A percentile compares a stretch with the other conserved stretches of the same genome.
Evolutionary conservation across 1,140 invertebrate species (phyloP).

Genomic region (Helicorthomorpha holstii): DNA sequence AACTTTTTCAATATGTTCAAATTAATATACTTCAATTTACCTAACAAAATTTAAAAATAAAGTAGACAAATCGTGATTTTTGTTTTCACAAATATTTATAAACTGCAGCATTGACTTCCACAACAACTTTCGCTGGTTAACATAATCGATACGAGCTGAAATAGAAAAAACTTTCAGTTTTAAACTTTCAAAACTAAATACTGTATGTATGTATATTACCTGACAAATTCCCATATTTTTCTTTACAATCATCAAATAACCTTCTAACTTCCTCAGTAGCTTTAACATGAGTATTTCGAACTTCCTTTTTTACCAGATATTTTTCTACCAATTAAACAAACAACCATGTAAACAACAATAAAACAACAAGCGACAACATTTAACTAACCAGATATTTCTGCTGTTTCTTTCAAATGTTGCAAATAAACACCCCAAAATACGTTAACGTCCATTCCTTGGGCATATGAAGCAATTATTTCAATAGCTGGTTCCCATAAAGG

Average conservation of each 20-base stretch:
- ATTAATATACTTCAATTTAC: conserved; percentile 21
- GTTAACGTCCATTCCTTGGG: conserved; percentile 38
- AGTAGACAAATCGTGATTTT: conserved; percentile 55
- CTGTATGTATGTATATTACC: not conserved
- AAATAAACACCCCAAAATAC: conserved; percentile 63
- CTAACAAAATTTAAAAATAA: conserved; percentile 64
- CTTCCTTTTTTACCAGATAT: not conserved
- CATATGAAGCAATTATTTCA: conserved; percentile 52
- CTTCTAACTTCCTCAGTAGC: not conserved
- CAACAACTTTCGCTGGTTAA: conserved; percentile 56
- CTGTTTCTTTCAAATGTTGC: conserved; percentile 36
- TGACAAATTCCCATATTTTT: not conserved
- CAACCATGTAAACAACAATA: not conserved
- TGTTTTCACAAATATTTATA: conserved; percentile 50
- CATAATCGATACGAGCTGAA: conserved; percentile 33
- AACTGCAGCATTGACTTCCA: conserved; percentile 61
- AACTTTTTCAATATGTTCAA: not conserved
- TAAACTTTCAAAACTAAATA: not conserved
- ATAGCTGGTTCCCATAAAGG: conserved; percentile 68
- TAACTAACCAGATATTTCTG: conserved; percentile 13
- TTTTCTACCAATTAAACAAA: not conserved
- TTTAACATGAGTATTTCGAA: not conserved
- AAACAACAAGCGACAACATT: not conserved
- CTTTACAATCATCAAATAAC: not conserved
- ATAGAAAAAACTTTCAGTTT: not conserved